Evolutionary conservation across 2,888 invertebrate species (phyloP).

Genomic region (Papilio elwesi): DNA sequence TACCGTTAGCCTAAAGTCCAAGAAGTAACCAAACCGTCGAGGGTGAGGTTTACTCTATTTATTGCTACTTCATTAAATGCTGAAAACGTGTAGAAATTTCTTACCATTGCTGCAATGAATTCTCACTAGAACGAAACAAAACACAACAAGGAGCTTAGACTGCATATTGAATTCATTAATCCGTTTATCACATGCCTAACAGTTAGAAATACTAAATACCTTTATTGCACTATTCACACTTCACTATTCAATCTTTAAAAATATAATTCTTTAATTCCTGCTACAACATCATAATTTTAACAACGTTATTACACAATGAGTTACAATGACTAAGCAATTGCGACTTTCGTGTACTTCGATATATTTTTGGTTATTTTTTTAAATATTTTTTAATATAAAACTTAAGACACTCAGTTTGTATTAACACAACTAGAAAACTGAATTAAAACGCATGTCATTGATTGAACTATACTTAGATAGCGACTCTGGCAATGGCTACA

Average conservation of each 20-base stretch:
- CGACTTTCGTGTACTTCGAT: neutral
- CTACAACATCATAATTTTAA: too few relatives aligned
- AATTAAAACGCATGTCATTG: constrained; percentile 49
- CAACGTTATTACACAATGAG: neutral
- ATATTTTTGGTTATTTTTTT: neutral
- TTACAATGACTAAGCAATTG: neutral
- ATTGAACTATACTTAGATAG: constrained; percentile 47
- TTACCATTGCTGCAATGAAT: constrained; percentile 7
- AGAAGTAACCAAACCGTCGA: too few relatives aligned
- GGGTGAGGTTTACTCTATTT: too few relatives aligned
- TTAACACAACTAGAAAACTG: constrained; percentile 57
- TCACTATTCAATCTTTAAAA: constrained; percentile 5
- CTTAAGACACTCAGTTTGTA: constrained; percentile 54
- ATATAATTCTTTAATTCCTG: neutral
- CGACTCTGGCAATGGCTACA: constrained; percentile 47
- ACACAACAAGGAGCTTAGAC: neutral
- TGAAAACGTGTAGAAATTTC: neutral
- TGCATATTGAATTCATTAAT: constrained; percentile 10
- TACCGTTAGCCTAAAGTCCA: too few relatives aligned
- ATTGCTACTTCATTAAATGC: neutral
- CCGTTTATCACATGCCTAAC: constrained; percentile 10
- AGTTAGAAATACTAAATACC: constrained; percentile 4
- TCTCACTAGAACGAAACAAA: neutral
- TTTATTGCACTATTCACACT: constrained; percentile 8
- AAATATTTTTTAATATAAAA: neutral